Base-by-base conservation (phyloP, 2,797 vertebrate species). In the Avahi laniger region DNA sequence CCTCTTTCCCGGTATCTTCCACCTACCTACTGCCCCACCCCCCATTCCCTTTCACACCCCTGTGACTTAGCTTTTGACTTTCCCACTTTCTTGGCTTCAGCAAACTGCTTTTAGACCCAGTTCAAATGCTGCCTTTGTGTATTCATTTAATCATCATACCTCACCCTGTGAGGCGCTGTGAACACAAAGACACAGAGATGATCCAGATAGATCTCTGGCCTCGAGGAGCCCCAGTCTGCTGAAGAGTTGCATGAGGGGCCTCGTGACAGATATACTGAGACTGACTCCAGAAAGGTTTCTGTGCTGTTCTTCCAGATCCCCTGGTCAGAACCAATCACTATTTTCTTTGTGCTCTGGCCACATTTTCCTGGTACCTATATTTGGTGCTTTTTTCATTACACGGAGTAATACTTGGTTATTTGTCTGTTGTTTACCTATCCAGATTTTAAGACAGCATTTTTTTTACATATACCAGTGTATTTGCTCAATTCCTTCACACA, bases 111-210 rank as follows among this genome's bases (percentile, higher is more conserved):
- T 52, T 76, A 87, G 41, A 17, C 6, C 35, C 69, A 57, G 35
- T 38, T 79, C 35, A 89, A 78, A 96, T 4, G 26, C 17, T 79
- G 26, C 43, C 79, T 93, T 75, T 78, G 69, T 50, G 57, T 80
- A 75, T 48, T 85, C 78, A 85, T 75, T 9, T 33, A 80, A 35
- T 38, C 13, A 5, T 79, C 46, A 57, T 8, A 14, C 20, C n/a
- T 86, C 33, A 52, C 17, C 50, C 72, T 50, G n/a, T 3, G n/a
- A 90, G n/a, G 48, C n/a, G 50, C 9, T 75, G 3, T 70, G 72
- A 63, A 33, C 61, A 63, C 13, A 59, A 57, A 57, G 35, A 33
- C 0, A 28, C 9, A 33, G 30, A 50, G 46, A 38, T 70, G 59
- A 50, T 54, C 52, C 79, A 80, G 46, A 26, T 22, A 43, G 17